These are phyloP conservation scores for Macaca fascicularis DNA, from an alignment of 2,113 vertebrate genomes.

Conservation along the genomic window DNA sequence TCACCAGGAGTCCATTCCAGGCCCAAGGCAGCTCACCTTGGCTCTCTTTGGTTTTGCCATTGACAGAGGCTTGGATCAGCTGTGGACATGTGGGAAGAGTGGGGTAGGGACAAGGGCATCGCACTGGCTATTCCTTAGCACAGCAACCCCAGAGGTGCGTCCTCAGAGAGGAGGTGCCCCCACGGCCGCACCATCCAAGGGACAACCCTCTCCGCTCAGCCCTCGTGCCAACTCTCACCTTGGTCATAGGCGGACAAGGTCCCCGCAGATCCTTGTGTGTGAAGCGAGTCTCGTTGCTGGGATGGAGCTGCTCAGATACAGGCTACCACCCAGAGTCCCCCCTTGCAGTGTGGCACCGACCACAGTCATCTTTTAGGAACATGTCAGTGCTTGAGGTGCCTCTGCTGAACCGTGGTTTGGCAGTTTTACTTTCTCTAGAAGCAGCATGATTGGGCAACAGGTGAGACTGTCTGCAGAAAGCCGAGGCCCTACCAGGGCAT, in stretches of 20 bases:
- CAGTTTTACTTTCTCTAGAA: neutral
- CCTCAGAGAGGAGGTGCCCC: neutral
- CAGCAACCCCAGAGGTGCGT: neutral
- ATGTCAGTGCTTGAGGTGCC: neutral
- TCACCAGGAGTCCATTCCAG: neutral
- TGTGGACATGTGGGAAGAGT: neutral
- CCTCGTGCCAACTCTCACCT: neutral
- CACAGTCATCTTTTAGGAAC: neutral
- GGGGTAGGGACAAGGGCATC: fast-evolving
- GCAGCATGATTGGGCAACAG: no score
- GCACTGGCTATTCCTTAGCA: neutral
- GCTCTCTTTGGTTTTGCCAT: neutral
- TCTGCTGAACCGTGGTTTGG: fast-evolving
- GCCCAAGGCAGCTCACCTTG: neutral
- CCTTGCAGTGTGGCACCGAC: fast-evolving
- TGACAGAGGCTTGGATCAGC: neutral
- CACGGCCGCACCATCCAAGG: fast-evolving
- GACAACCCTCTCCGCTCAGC: neutral
- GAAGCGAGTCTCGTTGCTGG: neutral
- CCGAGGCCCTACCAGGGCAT: neutral
- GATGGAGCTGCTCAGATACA: neutral
- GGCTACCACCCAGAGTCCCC: neutral
- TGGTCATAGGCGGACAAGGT: neutral
- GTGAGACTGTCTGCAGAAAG: neutral
- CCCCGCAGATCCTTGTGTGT: fast-evolving